Evolutionary conservation across 92 coral and sea anemone genomes (phyloP).

Genomic region (Nematostella vectensis): DNA sequence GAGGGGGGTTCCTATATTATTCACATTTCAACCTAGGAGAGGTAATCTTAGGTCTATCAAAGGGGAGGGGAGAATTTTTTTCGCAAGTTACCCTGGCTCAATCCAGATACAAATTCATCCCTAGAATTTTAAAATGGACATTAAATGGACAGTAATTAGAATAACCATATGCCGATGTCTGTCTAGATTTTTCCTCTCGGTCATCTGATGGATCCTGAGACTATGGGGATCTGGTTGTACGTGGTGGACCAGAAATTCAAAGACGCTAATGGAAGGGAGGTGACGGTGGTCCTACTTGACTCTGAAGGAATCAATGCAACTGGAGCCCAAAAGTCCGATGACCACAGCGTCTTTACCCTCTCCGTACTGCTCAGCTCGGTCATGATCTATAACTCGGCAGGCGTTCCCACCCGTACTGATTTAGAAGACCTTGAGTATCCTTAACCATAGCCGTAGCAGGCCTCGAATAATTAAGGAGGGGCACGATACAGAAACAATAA

Average conservation of each 20-base stretch:
- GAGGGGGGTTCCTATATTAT: too few relatives aligned
- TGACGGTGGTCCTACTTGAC: constrained; percentile 73
- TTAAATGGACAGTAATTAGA: too few relatives aligned
- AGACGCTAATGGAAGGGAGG: constrained; percentile 40
- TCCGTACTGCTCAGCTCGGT: constrained; percentile 65
- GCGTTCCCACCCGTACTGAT: constrained; percentile 38
- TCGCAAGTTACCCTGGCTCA: too few relatives aligned
- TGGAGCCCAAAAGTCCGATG: constrained; percentile 26
- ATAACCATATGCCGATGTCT: too few relatives aligned
- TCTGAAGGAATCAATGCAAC: constrained; percentile 70
- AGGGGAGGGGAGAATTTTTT: too few relatives aligned
- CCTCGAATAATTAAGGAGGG: too few relatives aligned
- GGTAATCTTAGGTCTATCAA: too few relatives aligned
- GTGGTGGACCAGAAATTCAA: constrained; percentile 37
- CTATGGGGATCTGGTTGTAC: constrained; percentile 91
- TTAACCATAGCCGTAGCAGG: too few relatives aligned
- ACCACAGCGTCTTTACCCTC: constrained; percentile 56
- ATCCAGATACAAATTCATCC: too few relatives aligned
- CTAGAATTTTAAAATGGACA: too few relatives aligned
- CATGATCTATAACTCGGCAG: constrained; percentile 66
- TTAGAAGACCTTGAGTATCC: constrained; percentile 57
- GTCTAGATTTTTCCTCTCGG: constrained; percentile 50
- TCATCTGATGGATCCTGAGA: constrained; percentile 68
- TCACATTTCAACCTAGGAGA: too few relatives aligned
- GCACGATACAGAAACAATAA: too few relatives aligned